A percentile compares a stretch with the other conserved stretches of the same genome.
Evolutionary conservation across 2,113 vertebrate genomes (phyloP).

Genomic region (Nymphicus hollandicus): DNA sequence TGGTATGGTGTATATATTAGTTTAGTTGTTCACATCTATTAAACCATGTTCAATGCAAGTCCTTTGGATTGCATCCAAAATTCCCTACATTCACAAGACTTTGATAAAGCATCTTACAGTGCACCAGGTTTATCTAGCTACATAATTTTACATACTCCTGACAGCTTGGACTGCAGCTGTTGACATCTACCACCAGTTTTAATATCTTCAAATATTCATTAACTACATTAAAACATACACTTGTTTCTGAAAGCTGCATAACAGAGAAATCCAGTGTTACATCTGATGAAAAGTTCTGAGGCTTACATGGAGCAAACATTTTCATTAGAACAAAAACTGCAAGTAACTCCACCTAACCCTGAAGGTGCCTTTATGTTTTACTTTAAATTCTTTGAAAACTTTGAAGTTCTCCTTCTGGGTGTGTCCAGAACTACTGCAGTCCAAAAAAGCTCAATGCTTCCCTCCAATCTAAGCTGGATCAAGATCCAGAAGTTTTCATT

Average conservation of each 20-base stretch:
- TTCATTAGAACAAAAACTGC: not conserved
- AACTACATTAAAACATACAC: not conserved
- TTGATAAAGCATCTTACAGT: not conserved
- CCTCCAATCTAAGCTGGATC: not conserved
- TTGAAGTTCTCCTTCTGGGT: not conserved
- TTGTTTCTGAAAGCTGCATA: not conserved
- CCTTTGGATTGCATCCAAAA: not conserved
- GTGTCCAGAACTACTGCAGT: not conserved
- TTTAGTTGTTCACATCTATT: not conserved
- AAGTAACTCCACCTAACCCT: constrained; percentile 10
- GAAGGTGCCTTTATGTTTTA: not conserved
- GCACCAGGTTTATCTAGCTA: not conserved
- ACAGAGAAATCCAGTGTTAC: not conserved
- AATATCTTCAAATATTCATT: not conserved
- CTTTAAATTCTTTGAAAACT: not conserved
- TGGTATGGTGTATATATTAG: not conserved
- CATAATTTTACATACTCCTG: not conserved
- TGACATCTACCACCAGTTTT: not conserved
- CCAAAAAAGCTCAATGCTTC: not conserved
- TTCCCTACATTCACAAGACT: not conserved
- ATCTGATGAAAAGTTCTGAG: not conserved
- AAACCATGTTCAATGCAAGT: not conserved
- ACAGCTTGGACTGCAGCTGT: not conserved
- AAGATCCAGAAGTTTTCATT: not conserved
- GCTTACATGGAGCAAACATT: not conserved